A percentile compares a stretch with the other conserved stretches of the same genome.
phyloP scores from a whole-genome alignment of 1,140 invertebrate species.

The Geopemphigus sp. region DNA sequence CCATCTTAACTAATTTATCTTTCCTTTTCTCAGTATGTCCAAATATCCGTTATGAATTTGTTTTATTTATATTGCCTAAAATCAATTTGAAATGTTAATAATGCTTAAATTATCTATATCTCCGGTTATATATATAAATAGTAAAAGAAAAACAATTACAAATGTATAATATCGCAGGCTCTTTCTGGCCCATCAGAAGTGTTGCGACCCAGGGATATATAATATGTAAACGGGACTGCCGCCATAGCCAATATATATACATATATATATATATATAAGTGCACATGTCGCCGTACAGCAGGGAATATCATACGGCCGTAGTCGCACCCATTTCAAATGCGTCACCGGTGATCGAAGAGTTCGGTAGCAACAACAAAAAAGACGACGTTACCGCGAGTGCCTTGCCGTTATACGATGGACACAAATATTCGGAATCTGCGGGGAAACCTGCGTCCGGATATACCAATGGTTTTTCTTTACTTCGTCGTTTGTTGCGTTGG shows the following conservation, averaged over 20 bases:
- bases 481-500: constrained; percentile 30
- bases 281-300: constrained; percentile 42
- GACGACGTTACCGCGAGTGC: not conserved
- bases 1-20: too few species aligned
- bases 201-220: not conserved
- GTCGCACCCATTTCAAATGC: constrained; percentile 19
- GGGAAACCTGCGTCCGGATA: constrained; percentile 21
- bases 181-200: too few species aligned
- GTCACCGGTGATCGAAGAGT: constrained; percentile 39
- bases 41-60: too few species aligned
- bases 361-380: constrained; percentile 12
- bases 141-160: not conserved
- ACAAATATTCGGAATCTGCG: not conserved
- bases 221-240: not conserved
- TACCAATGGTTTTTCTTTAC: constrained; percentile 34
- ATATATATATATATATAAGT: not conserved
- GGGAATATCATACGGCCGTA: constrained; percentile 27
- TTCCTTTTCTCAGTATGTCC: too few species aligned
- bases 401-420: not conserved
- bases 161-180: not conserved
- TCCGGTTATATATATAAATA: too few species aligned
- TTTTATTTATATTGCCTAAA: too few species aligned
- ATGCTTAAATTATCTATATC: too few species aligned
- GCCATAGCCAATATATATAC: not conserved
- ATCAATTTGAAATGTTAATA: too few species aligned